Evolutionary conservation across 2,113 vertebrate species (phyloP).

Genomic region (Cromileptes altivelis): DNA sequence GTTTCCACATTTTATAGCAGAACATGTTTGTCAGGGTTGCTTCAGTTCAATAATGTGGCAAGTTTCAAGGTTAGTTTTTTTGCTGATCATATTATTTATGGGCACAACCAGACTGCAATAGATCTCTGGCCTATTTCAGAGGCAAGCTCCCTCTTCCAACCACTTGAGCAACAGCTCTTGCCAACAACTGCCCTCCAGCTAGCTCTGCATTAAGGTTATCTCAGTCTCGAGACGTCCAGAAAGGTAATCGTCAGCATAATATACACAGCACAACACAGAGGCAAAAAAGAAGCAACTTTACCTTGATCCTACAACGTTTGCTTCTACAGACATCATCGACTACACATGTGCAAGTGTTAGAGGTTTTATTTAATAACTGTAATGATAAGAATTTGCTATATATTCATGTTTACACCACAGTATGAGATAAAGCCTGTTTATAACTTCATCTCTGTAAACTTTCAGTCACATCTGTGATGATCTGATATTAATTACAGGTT

Average conservation of each 20-base stretch:
- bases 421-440: background rate
- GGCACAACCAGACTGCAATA: conserved; percentile 50
- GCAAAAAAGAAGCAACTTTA: conserved; percentile 23
- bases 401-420: background rate
- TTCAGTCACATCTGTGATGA: background rate
- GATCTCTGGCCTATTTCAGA: conserved; percentile 67
- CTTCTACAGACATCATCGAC: background rate
- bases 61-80: conserved; percentile 43
- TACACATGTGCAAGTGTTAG: background rate
- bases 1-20: conserved; percentile 8
- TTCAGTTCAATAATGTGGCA: conserved; percentile 21
- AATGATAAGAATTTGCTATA: background rate
- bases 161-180: conserved; percentile 53
- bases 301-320: conserved; percentile 13
- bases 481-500: background rate
- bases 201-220: conserved; percentile 59
- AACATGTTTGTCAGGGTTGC: conserved; percentile 6
- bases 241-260: conserved; percentile 72
- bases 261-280: conserved; percentile 41
- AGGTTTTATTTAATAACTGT: too few species aligned
- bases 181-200: conserved; percentile 71
- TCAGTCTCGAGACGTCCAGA: conserved; percentile 47
- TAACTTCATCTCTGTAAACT: background rate
- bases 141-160: conserved; percentile 45
- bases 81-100: conserved; percentile 58